phyloP scores from a whole-genome alignment of 2,888 invertebrate genomes.

The Watsonalla cultraria region DNA sequence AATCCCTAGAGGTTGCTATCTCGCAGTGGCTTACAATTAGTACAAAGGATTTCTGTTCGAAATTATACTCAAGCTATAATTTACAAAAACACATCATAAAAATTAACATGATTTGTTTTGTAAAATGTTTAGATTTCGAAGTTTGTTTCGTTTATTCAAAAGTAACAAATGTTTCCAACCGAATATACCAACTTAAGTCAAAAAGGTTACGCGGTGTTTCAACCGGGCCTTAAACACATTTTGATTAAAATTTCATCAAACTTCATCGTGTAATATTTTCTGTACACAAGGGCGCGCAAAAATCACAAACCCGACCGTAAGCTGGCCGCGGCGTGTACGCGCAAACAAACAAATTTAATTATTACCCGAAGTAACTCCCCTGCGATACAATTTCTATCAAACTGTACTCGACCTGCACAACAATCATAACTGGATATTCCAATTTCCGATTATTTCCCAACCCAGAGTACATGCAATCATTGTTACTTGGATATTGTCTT shows the following conservation, averaged over 20 bases:
- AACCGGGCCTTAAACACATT: constrained; percentile 30
- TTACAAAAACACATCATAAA: no score
- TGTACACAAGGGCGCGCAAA: constrained; percentile 39
- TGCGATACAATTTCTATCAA: constrained; percentile 31
- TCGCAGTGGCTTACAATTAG: no score
- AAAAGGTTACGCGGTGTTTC: constrained; percentile 23
- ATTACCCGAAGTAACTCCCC: constrained; percentile 27
- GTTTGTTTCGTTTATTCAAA: background rate
- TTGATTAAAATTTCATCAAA: constrained; percentile 53
- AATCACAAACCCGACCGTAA: constrained; percentile 40
- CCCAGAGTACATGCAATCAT: background rate
- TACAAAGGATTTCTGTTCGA: no score
- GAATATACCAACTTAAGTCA: constrained; percentile 23
- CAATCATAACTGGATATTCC: constrained; percentile 20
- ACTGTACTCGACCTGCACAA: constrained; percentile 20
- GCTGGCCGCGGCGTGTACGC: constrained; percentile 28
- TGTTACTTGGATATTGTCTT: background rate
- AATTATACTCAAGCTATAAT: no score
- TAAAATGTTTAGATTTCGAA: no score
- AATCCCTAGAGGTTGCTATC: no score
- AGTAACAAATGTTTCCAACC: background rate
- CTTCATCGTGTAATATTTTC: constrained; percentile 41
- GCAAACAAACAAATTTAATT: constrained; percentile 57
- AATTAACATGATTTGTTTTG: no score
- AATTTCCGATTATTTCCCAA: constrained; percentile 15